Evolutionary conservation across 2,113 vertebrate species (phyloP), one percentile per base, ranked within the genome.

Genomic region (Oriolus oriolus): DNA sequence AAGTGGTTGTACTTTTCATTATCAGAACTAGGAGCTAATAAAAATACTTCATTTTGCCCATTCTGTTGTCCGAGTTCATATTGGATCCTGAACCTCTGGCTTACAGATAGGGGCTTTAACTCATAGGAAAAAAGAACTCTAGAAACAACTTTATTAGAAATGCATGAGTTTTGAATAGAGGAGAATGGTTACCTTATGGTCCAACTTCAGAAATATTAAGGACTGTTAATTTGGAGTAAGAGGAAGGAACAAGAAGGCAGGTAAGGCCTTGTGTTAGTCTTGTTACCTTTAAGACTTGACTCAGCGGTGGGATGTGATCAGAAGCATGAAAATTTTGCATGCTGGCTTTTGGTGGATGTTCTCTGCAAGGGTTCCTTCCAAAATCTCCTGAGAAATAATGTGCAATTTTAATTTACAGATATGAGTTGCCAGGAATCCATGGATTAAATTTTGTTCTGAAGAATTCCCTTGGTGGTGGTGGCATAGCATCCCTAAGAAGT

Each of bases 371-470:
- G 15, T 57, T 74, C 88, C 20, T 76, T 74, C 20, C 20, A 84
- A 82, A 89, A 71, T 87, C 45, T 35, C 9, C 8, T 82, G 24
- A 82, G 49, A 71, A 83, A 49, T 31, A 68, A 63, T 3, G 8
- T 47, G 7, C 14, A 22, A 26, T 16, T 65, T 96, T 93, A 47
- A 68, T 97, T 96, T 94, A 21, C 93, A 99, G 98, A 69, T 99
- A 98, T 6, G 98, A 98, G 78, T 97, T 99, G 71, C 98, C 99
- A 18, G 98, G 98, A 89, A 98, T 98, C 95, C 84, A 98, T 74
- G 98, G 96, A 59, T 97, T 99, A 91, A 99, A 99, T 96, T 99
- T 99, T 30, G 95, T 99, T 84, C 97, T 99, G 91, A 98, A 95
- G 95, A 98, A 97, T 84, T 98, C 98, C 16, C 98, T 99, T 63